Evolutionary conservation across 2,113 vertebrate genomes (phyloP).

Genomic region (Grallaria varia): DNA sequence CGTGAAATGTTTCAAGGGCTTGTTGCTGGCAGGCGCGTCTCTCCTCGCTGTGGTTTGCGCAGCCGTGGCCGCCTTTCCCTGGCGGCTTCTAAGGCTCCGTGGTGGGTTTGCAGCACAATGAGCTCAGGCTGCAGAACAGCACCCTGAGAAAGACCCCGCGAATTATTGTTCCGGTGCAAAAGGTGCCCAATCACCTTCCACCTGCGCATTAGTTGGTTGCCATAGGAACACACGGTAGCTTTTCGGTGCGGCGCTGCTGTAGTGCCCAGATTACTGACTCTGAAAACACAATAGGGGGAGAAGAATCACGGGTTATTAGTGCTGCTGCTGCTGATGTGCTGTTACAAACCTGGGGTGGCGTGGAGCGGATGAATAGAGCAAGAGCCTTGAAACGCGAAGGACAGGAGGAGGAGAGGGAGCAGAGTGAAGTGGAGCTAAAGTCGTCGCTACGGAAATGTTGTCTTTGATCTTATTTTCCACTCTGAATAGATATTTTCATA

Average conservation of each 20-base stretch:
- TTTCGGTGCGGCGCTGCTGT: conserved; percentile 34
- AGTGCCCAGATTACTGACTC: conserved; percentile 49
- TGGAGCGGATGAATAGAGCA: background rate
- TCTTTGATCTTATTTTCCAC: conserved; percentile 51
- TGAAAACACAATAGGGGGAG: conserved; percentile 32
- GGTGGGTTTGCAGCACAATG: conserved; percentile 16
- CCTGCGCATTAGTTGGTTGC: conserved; percentile 65
- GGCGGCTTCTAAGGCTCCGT: background rate
- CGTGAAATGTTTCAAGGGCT: conserved; percentile 42
- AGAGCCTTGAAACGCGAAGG: background rate
- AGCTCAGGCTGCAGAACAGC: conserved; percentile 26
- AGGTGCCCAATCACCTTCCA: conserved; percentile 56
- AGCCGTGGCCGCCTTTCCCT: background rate
- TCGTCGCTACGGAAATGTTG: conserved; percentile 17
- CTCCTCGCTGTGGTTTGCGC: background rate
- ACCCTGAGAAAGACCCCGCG: conserved; percentile 57
- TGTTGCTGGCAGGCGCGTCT: background rate
- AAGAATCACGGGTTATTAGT: conserved; percentile 50
- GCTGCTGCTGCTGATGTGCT: background rate
- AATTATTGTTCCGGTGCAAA: conserved; percentile 61
- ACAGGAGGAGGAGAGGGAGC: conserved; percentile 50
- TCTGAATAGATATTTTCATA: conserved; percentile 61
- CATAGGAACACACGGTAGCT: conserved; percentile 61
- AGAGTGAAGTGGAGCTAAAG: conserved; percentile 27
- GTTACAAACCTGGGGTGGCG: conserved; percentile 45